Base-by-base conservation (phyloP, 2,113 vertebrate genomes). In the Gnathonemus longibarbis region DNA sequence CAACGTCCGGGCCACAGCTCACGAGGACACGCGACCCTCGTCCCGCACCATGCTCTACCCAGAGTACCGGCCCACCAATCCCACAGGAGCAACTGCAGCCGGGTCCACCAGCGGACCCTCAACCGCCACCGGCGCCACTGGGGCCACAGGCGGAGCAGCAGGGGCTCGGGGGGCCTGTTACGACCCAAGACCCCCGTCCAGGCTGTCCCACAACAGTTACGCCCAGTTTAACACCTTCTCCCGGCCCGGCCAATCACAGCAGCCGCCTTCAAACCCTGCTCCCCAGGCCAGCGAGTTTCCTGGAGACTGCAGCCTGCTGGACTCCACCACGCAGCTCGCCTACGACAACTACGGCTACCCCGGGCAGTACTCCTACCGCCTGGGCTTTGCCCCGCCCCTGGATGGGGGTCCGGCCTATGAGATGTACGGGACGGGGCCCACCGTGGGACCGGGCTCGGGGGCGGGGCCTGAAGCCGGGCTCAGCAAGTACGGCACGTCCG, bases 171-270 rank as follows among this genome's bases (percentile, higher is more conserved):
- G 93, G 0, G 95, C 95, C 1, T 97, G 97, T 91, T 99, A 97
- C 7, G 98, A 99, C 11, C 92, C 96, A 0, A 97, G 97, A 0
- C 97, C 98, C 0, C 96, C 97, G 0, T 98, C 98, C 8, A 96
- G 98, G 48, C 95, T 99, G 15, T 98, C 98, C 21, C 98, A 99
- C 88, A 95, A 96, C 93, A 97, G 96, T n/a, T 99, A 99, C 0
- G 97, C 97, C 83, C 98, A 99, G 90, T 98, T 98, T 94, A 98
- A 94, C 95, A 97, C 97, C 85, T 98, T 97, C 92, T 93, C 89
- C 94, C 93, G 88, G 93, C 96, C 0, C 0, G 88, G 93, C 2
- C 95, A 94, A 89, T 93, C 93, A 80, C 94, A 95, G 93, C 94
- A 94, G 92, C 92, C 91, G 0, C 93, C 94, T 1, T 92, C 95